Base-by-base conservation (phyloP, 2,888 invertebrate genomes). In the Chloroclysta siterata region DNA sequence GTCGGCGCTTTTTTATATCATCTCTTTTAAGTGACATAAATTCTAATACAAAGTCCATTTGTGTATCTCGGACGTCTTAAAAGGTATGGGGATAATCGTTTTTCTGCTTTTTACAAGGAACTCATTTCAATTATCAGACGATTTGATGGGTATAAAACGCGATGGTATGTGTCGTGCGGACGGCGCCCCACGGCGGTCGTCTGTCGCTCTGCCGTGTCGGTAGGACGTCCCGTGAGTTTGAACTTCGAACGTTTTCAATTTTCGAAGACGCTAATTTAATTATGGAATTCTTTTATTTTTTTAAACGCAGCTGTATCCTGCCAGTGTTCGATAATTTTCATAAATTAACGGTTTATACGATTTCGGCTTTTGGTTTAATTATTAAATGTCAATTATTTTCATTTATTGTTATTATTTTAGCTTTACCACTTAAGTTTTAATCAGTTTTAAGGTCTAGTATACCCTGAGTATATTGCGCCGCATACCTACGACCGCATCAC, bases 41-140 rank as follows among this genome's bases (percentile, higher is more conserved):
- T 93, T 91, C 92, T 92, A 92, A 93, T 93, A 91, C 93, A 90
- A 89, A 89, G 86, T 92, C 93, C 93, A 93, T 92, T 92, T 92
- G 91, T 92, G 90, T 93, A 92, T 93, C 92, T 92, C 91, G 87
- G 88, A 88, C 88, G 89, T 90, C 90, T 90, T 91, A 92, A 93
- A 91, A 92, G 92, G 90, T 89, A 92, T 83, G 80, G 86, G 89
- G 88, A 88, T 92, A 93, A 92, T 91, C 90, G 91, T 90, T 92
- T 90, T 90, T 90, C 90, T 90, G 89, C 88, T 89, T 91, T 92
- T 92, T 92, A 91, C 90, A 92, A 89, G 90, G 91, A 91, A 91
- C 93, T 92, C 89, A 91, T 93, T 92, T 93, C 92, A 93, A 93
- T 93, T 93, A 93, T 93, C 91, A 86, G 83, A 79, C 85, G 88